Conservation (phyloP, 2,888 invertebrate genomes). For the Atrina japonica region DNA sequence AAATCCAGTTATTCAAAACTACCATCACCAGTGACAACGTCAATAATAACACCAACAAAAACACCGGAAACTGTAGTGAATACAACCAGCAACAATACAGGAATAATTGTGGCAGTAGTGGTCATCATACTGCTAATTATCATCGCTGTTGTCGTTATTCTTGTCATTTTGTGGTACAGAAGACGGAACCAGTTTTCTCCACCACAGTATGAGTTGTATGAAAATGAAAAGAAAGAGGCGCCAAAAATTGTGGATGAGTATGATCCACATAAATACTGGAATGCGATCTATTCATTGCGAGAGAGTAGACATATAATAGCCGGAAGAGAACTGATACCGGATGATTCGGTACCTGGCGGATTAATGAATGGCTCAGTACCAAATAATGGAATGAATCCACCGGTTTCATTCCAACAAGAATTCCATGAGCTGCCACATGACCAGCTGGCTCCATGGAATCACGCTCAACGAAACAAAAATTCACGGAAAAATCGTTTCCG, state of each 20-base stretch:
- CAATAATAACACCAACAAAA: slow-evolving; percentile 9
- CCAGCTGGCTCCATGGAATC: slow-evolving; percentile 56
- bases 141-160: slow-evolving; percentile 55
- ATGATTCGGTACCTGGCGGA: slow-evolving; percentile 37
- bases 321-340: slow-evolving; percentile 61
- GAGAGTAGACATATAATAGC: slow-evolving; percentile 68
- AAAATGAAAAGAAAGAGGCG: slow-evolving; percentile 50
- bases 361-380: slow-evolving; percentile 43
- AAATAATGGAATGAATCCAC: slow-evolving; percentile 29
- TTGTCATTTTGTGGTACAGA: slow-evolving; percentile 62
- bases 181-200: slow-evolving; percentile 26
- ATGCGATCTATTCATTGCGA: slow-evolving; percentile 58
- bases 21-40: slow-evolving; percentile 36
- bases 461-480: slow-evolving; percentile 65
- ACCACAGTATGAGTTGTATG: slow-evolving; percentile 45
- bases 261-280: slow-evolving; percentile 70
- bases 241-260: slow-evolving; percentile 57
- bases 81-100: slow-evolving; percentile 31
- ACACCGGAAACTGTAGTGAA: not conserved
- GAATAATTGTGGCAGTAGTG: slow-evolving; percentile 60
- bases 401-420: slow-evolving; percentile 73
- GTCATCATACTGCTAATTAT: slow-evolving; percentile 61
- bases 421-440: slow-evolving; percentile 74
- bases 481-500: slow-evolving; percentile 73
- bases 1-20: slow-evolving; percentile 85